phyloP scores from a whole-genome alignment of 2,113 vertebrate species.

The Callionymus lyra region DNA sequence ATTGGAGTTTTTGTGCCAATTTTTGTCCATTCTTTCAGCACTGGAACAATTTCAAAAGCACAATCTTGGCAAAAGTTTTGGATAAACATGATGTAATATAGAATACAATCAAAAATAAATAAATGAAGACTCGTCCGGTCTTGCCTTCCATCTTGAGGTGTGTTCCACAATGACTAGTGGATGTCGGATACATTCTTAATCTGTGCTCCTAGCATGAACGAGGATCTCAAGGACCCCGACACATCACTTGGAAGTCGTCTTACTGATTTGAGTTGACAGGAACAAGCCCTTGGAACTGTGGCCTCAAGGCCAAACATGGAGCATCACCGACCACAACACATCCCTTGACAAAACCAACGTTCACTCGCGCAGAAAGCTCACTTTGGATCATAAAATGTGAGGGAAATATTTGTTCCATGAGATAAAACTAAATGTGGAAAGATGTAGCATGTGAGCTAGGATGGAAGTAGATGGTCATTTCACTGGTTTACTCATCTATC shows the following conservation, averaged over 20 bases:
- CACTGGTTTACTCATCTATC: too few species aligned
- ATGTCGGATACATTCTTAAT: slow-evolving; percentile 57
- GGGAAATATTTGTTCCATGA: too few species aligned
- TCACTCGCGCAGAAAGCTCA: not conserved
- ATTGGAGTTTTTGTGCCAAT: too few species aligned
- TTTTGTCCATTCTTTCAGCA: too few species aligned
- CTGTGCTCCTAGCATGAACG: slow-evolving; percentile 43
- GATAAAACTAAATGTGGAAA: too few species aligned
- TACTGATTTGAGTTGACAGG: slow-evolving; percentile 49
- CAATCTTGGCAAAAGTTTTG: too few species aligned
- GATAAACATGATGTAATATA: too few species aligned
- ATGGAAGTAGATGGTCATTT: too few species aligned
- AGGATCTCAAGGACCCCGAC: slow-evolving; percentile 27
- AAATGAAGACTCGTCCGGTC: too few species aligned
- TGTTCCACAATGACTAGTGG: slow-evolving; percentile 14
- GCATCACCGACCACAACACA: slow-evolving; percentile 2
- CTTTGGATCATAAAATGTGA: slow-evolving; percentile 1
- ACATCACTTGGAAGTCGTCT: slow-evolving; percentile 29
- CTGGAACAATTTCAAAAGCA: too few species aligned
- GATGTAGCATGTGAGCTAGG: too few species aligned
- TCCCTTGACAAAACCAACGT: not conserved
- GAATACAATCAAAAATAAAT: too few species aligned
- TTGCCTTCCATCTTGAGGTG: slow-evolving; percentile 24
- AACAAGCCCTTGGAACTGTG: slow-evolving; percentile 24
- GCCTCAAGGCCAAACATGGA: slow-evolving; percentile 34